phyloP scores from a whole-genome alignment of 2,797 vertebrate species.

The Psittacula echo region DNA sequence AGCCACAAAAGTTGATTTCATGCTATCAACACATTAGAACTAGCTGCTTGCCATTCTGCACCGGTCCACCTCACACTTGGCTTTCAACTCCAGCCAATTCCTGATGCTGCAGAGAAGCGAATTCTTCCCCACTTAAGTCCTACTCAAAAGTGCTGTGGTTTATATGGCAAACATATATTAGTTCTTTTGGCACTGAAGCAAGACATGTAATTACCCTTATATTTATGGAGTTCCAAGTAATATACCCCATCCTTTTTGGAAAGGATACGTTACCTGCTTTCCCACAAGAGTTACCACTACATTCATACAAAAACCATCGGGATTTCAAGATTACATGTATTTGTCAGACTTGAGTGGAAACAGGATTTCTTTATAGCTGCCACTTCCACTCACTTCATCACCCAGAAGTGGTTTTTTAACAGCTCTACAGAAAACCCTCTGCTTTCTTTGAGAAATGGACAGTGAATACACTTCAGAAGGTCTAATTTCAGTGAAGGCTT shows the following conservation, averaged over 20 bases:
- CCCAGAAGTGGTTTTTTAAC: neutral
- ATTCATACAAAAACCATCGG: neutral
- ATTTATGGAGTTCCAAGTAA: neutral
- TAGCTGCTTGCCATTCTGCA: neutral
- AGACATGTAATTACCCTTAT: slow-evolving; percentile 35
- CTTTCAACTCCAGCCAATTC: neutral
- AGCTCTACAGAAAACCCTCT: neutral
- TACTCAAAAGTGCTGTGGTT: neutral
- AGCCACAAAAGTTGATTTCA: slow-evolving; percentile 3
- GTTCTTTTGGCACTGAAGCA: neutral
- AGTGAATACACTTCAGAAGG: neutral
- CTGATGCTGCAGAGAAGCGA: neutral
- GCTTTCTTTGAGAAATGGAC: neutral
- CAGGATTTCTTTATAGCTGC: neutral
- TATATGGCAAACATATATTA: neutral
- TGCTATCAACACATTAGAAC: neutral
- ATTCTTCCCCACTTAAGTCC: neutral
- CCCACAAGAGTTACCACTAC: neutral
- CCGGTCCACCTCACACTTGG: neutral
- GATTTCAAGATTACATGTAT: neutral
- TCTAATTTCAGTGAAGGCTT: neutral
- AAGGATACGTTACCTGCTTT: slow-evolving; percentile 7
- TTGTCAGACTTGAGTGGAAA: slow-evolving; percentile 17
- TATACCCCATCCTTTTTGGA: neutral
- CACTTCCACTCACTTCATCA: neutral